A percentile compares a stretch with the other conserved stretches of the same genome.
phyloP scores from a whole-genome alignment of 2,113 vertebrate genomes.

The Capreolus pygargus region DNA sequence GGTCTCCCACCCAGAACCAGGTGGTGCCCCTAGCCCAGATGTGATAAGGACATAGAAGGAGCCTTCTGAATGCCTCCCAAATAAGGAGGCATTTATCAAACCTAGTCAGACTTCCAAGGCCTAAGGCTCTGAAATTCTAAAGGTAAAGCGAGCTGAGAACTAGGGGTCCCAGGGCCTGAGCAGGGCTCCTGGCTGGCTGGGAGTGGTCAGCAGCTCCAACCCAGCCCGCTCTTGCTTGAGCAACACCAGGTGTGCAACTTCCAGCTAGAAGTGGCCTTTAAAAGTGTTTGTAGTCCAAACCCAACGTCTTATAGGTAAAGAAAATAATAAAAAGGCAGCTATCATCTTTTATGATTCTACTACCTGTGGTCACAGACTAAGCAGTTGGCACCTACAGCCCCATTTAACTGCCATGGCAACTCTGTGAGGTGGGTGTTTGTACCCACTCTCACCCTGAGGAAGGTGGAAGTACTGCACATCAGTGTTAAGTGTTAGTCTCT shows the following conservation, averaged over 20 bases:
- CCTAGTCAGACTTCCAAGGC: background rate
- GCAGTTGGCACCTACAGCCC: background rate
- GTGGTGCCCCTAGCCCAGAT: background rate
- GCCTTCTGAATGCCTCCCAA: background rate
- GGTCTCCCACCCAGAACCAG: background rate
- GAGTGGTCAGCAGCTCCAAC: background rate
- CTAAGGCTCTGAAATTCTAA: background rate
- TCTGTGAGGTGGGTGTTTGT: too few relatives aligned
- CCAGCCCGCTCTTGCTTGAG: background rate
- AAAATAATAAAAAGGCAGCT: background rate
- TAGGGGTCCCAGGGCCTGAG: background rate
- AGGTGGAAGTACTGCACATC: background rate
- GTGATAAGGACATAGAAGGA: background rate
- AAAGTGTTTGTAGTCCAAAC: background rate
- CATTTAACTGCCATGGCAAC: background rate
- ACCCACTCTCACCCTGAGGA: rapidly evolving
- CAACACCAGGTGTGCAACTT: background rate
- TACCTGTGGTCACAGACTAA: rapidly evolving
- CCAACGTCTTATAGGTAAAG: background rate
- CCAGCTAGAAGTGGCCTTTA: background rate
- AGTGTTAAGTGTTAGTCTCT: background rate
- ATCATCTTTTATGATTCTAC: background rate
- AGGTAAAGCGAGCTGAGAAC: background rate
- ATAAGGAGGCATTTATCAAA: background rate
- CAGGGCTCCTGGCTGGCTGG: background rate